Evolutionary conservation across 2,113 vertebrate species (phyloP), one percentile per base, ranked within the genome.

Genomic region (Nymphicus hollandicus): DNA sequence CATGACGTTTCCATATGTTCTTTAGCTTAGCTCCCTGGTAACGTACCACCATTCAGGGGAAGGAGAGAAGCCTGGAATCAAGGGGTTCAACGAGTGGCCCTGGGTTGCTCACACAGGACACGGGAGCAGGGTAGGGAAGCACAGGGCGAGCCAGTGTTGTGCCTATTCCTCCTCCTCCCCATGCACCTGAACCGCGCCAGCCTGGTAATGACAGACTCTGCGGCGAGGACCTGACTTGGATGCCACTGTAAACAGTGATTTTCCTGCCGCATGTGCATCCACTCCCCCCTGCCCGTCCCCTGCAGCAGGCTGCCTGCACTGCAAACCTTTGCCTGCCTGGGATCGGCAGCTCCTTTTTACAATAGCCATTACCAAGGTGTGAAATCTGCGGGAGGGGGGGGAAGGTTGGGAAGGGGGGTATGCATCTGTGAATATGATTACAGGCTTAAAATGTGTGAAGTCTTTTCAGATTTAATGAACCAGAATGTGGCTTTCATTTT

Each of bases 391-490:
- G 84, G 58, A 33, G 15, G 37, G 15, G 44, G 44, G 61, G 35
- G 29, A 56, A 82, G 88, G 85, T 55, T 74, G 70, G 63, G 49
- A 58, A 78, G 52, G 73, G 52, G 52, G 73, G 6, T 52, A 39
- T 58, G 88, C 88, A 72, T 91, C 93, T 94, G 91, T 69, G 94
- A 92, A 76, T 63, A 69, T 25, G 73, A 91, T 91, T 95, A 81
- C 70, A 81, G 89, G 77, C 93, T 91, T 91, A 85, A 93, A 95
- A 85, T 0, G 53, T 93, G 86, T 44, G 71, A 95, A 91, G 84
- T 58, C 89, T 93, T 90, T 94, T 79, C 66, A 69, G 90, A 86
- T 90, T 96, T 95, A 96, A 94, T 81, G 89, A 96, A 95, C 69
- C 79, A 81, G 69, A 73, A 92, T 20, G 85, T 2, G 72, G 82